Evolutionary conservation across 2,888 invertebrate species (phyloP), one percentile per base, ranked within the genome.

Genomic region (Tryphoninae sp.): DNA sequence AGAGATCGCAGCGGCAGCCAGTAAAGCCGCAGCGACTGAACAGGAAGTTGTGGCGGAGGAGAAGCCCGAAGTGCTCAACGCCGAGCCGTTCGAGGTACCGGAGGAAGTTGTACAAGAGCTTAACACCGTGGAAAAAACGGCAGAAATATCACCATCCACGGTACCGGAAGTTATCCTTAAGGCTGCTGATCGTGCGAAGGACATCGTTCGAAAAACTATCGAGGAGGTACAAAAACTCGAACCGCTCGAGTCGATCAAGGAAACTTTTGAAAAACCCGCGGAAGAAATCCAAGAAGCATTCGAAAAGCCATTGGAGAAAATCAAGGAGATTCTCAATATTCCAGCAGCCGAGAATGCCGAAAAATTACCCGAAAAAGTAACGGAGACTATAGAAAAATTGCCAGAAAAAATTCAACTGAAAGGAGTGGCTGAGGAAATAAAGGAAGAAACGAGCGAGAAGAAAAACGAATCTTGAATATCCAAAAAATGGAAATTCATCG

Each of bases 141-240:
- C 11, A 13, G 59, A 74, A 81, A 26, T 26, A 9, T 16, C 72
- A 11, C 80, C 81, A 0, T 51, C 55, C 0, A 91, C 92, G 78
- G 92, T 93, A 0, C 93, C 93, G 1, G 93, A 93, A 85, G 89
- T 93, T 0, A 93, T 94, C 62, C 85, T 93, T 86, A 91, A 93
- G 0, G 84, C 88, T 11, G 88, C 89, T 42, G 93, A 93, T 76
- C 90, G 87, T 1, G 82, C 80, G 8, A 83, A 86, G 11, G 83
- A 85, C 33, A 53, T 78, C 16, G 68, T 67, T 1, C 67, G 84
- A 3, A 82, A 74, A 22, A 11, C 76, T 9, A 49, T 51, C 53
- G 68, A 75, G 33, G 75, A 75, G 2, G 45, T 49, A 8, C 45
- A 82, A 22, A 59, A 62, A 6, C 61, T 68, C 40, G 65, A 78